Evolutionary conservation across 2,113 vertebrate species (phyloP).

Genomic region (Erinaceus europaeus): DNA sequence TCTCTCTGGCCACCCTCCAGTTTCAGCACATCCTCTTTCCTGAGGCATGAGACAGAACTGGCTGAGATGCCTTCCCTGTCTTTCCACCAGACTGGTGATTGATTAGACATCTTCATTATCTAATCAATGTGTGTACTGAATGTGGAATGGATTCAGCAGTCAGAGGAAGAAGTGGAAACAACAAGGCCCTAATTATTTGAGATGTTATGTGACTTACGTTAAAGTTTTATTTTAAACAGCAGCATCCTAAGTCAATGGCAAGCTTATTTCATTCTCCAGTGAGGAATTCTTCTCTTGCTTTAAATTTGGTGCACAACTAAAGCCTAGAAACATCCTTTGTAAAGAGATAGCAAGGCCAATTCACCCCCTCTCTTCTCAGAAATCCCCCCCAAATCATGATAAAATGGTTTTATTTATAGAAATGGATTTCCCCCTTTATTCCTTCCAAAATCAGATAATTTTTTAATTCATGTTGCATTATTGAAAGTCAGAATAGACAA

Average conservation of each 20-base stretch:
- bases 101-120: constrained; percentile 63
- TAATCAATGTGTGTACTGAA: constrained; percentile 58
- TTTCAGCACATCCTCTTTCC: background rate
- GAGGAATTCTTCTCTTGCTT: background rate
- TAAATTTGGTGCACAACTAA: background rate
- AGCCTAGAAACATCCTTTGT: background rate
- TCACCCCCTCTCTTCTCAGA: background rate
- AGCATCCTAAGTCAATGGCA: background rate
- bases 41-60: constrained; percentile 11
- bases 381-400: background rate
- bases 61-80: constrained; percentile 23
- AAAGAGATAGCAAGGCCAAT: background rate
- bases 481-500: background rate
- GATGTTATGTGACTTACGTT: constrained; percentile 50
- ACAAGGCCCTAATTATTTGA: constrained; percentile 49
- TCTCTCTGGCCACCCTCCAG: background rate
- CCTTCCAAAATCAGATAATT: background rate
- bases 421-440: background rate
- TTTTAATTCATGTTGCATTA: too few species aligned
- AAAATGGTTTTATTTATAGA: background rate
- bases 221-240: constrained; percentile 41
- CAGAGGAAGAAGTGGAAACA: constrained; percentile 17
- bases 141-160: constrained; percentile 51
- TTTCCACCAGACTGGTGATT: constrained; percentile 54
- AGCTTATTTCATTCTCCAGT: background rate